These are phyloP conservation scores for Panulirus ornatus DNA, from an alignment of 1,140 invertebrate genomes.

Conservation along the genomic window DNA sequence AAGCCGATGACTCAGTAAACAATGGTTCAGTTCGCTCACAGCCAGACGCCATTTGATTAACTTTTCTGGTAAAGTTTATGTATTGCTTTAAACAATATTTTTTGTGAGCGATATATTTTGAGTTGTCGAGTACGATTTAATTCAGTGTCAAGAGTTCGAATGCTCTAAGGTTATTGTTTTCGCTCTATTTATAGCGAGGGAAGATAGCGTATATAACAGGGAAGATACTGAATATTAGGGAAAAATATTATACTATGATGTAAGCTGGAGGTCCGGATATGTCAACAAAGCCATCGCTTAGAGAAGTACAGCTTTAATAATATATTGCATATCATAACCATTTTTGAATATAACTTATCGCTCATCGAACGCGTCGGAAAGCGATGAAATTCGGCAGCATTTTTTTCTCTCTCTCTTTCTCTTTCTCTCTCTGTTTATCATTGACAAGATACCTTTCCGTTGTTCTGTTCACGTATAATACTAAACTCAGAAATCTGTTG, in stretches of 20 bases:
- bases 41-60: conserved; percentile 35
- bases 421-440: conserved; percentile 25
- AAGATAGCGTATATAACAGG: no score
- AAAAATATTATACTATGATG: no score
- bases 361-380: neutral
- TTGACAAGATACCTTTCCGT: no score
- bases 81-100: neutral
- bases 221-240: no score
- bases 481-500: no score
- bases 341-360: conserved; percentile 33
- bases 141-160: no score
- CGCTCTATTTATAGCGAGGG: no score
- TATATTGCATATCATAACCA: conserved; percentile 15
- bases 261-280: no score
- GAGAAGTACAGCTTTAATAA: conserved; percentile 34
- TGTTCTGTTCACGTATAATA: no score
- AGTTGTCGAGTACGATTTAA: neutral
- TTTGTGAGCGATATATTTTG: neutral
- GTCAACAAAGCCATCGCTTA: neutral
- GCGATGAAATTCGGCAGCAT: neutral
- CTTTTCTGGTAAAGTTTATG: conserved; percentile 36
- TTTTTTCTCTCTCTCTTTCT: neutral
- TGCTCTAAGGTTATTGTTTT: no score
- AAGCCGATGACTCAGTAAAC: conserved; percentile 31
- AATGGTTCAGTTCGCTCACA: conserved; percentile 12